phyloP scores from a whole-genome alignment of 2,888 invertebrate genomes.

The Cheilosia scutellata region DNA sequence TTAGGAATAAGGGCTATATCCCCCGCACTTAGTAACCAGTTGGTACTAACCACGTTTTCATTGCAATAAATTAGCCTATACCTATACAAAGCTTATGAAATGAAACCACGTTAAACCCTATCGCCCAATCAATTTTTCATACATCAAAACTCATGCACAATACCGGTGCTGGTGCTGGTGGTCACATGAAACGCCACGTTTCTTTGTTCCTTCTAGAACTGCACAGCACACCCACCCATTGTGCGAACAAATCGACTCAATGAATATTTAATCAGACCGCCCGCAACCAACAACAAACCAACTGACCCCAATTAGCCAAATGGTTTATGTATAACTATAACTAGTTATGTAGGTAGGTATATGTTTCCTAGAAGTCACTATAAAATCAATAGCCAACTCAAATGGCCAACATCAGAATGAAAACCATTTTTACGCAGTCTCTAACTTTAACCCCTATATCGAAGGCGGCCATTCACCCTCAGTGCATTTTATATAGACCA shows the following conservation, averaged over 20 bases:
- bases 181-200: slow-evolving; percentile 27
- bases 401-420: not conserved
- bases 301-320: slow-evolving; percentile 8
- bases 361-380: slow-evolving; percentile 9
- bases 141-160: slow-evolving; percentile 18
- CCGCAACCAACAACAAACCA: not conserved
- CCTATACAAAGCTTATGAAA: not conserved
- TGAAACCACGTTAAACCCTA: not conserved
- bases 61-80: too few relatives aligned
- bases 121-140: slow-evolving; percentile 13
- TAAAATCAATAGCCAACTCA: slow-evolving; percentile 30
- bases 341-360: too few relatives aligned
- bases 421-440: slow-evolving; percentile 22
- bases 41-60: too few relatives aligned
- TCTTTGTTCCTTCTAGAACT: slow-evolving; percentile 4
- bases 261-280: slow-evolving; percentile 37
- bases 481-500: not conserved
- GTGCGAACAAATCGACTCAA: not conserved
- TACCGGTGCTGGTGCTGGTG: not conserved
- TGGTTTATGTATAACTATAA: not conserved
- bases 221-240: not conserved
- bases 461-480: slow-evolving; percentile 21
- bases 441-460: slow-evolving; percentile 9
- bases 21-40: too few relatives aligned
- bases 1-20: too few relatives aligned